Percentiles rank a stretch among this genome's conserved stretches.
phyloP scores from a whole-genome alignment of 2,113 vertebrate genomes.

The Dromas ardeola region DNA sequence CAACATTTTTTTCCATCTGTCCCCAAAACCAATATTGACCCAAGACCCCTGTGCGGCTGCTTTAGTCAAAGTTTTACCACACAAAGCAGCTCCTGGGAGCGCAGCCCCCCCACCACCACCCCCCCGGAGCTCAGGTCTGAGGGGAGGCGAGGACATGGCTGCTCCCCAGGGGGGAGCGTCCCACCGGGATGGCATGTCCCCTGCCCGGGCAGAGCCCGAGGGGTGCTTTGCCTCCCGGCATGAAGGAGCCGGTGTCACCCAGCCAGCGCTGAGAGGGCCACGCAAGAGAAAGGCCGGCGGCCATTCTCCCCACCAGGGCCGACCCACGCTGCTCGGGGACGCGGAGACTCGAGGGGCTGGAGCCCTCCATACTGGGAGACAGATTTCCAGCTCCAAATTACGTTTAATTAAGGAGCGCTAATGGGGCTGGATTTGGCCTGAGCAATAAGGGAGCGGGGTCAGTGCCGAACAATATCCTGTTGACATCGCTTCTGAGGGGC shows the following conservation, averaged over 20 bases:
- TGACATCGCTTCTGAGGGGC: conserved; percentile 63
- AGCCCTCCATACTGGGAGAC: conserved; percentile 46
- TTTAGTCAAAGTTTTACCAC: conserved; percentile 81
- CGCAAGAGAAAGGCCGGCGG: conserved; percentile 58
- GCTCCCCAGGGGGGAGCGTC: conserved; percentile 71
- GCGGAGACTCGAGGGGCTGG: not conserved
- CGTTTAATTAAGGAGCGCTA: conserved; percentile 79
- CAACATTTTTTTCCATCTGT: conserved; percentile 79
- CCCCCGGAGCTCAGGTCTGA: conserved; percentile 68
- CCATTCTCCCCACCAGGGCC: not conserved
- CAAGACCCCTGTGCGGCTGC: conserved; percentile 75
- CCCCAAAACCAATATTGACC: conserved; percentile 85
- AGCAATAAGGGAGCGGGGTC: conserved; percentile 74
- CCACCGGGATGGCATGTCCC: conserved; percentile 56
- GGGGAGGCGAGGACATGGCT: conserved; percentile 74
- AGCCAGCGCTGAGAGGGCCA: conserved; percentile 68
- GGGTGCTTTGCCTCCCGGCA: not conserved
- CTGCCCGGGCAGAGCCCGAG: conserved; percentile 70
- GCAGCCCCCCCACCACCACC: not conserved
- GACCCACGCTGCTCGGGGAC: not conserved
- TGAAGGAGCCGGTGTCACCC: conserved; percentile 68
- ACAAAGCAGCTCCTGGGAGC: conserved; percentile 75
- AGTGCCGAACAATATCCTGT: conserved; percentile 73
- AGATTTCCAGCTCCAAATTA: conserved; percentile 77
- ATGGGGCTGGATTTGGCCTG: conserved; percentile 76